A percentile compares a stretch with the other conserved stretches of the same genome.
These are phyloP conservation scores for Ridgeia piscesae DNA, from an alignment of 1,140 invertebrate species.

Conservation along the genomic window DNA sequence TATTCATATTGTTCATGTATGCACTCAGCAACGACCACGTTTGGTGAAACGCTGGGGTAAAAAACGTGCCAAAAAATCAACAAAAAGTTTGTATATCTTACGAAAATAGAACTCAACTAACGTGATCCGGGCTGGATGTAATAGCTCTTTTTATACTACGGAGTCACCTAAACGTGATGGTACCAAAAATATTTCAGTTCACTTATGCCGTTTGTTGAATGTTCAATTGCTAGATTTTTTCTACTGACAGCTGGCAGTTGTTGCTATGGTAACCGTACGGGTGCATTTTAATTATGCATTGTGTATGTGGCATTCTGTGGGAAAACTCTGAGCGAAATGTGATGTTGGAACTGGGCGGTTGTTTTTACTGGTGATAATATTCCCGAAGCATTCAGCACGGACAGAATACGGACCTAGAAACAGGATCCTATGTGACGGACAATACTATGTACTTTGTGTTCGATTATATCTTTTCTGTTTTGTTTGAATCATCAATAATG, in stretches of 20 bases:
- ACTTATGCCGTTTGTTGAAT: neutral
- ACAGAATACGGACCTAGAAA: neutral
- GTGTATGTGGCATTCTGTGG: neutral
- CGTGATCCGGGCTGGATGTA: neutral
- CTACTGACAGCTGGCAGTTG: neutral
- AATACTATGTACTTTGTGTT: neutral
- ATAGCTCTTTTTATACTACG: neutral
- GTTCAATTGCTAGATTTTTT: slow-evolving; percentile 6
- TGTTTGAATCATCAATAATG: neutral
- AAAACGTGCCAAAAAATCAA: neutral
- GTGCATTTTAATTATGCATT: neutral
- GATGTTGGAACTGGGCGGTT: neutral
- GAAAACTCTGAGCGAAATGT: neutral
- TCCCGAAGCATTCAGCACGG: neutral
- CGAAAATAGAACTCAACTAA: neutral
- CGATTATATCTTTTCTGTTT: slow-evolving; percentile 6
- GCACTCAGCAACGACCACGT: neutral
- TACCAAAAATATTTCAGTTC: slow-evolving; percentile 1
- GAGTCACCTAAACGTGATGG: neutral
- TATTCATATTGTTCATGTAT: neutral
- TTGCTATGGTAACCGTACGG: neutral
- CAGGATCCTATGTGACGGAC: neutral
- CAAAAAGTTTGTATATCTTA: neutral
- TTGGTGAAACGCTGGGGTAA: neutral
- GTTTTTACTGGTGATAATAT: neutral